A percentile compares a stretch with the other conserved stretches of the same genome.
phyloP scores from a whole-genome alignment of 2,797 vertebrate genomes.

The Tapera naevia region DNA sequence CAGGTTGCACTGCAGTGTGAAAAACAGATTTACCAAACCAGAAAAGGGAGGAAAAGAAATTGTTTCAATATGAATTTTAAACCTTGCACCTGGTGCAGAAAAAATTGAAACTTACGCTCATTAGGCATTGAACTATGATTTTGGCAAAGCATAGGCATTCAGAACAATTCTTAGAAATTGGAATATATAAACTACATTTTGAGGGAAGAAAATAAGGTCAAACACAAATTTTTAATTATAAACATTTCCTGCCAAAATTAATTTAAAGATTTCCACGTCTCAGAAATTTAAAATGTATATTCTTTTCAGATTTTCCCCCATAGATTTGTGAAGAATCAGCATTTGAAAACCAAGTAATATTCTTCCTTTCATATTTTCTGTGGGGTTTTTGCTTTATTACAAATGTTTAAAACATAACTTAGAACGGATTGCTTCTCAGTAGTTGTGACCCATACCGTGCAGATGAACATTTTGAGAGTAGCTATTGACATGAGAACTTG shows the following conservation, averaged over 20 bases:
- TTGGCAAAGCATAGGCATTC: background rate
- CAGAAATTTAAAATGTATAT: background rate
- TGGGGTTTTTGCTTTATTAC: background rate
- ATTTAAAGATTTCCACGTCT: background rate
- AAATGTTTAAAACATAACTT: background rate
- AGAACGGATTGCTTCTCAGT: background rate
- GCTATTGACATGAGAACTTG: background rate
- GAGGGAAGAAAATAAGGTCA: background rate
- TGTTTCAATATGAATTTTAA: background rate
- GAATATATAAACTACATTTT: background rate
- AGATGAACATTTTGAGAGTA: background rate
- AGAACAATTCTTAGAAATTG: background rate
- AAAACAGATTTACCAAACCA: background rate
- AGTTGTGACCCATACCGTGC: background rate
- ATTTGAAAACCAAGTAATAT: background rate
- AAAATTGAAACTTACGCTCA: background rate
- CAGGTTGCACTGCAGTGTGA: background rate
- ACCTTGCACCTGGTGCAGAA: background rate
- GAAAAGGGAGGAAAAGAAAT: background rate
- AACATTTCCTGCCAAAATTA: background rate
- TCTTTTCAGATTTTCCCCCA: background rate
- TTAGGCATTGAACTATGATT: background rate
- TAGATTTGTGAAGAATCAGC: background rate
- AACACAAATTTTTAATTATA: background rate
- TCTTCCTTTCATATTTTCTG: background rate